These are phyloP conservation scores for Philonicus albiceps DNA, from an alignment of 2,888 invertebrate species.

Conservation along the genomic window DNA sequence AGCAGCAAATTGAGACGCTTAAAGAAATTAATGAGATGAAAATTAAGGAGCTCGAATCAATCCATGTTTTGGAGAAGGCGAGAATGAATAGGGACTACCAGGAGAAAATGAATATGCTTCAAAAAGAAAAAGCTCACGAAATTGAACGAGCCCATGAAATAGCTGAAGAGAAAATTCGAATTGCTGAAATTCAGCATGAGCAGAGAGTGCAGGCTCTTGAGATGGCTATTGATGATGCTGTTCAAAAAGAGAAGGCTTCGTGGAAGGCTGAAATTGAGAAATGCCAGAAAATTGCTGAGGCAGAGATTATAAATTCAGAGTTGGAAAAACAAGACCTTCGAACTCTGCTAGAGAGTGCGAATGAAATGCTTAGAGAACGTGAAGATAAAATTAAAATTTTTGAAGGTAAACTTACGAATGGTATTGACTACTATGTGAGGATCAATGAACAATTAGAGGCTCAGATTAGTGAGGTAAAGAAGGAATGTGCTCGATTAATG, in stretches of 20 bases:
- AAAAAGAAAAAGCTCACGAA: constrained; percentile 51
- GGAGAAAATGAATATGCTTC: constrained; percentile 42
- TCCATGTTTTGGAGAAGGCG: constrained; percentile 46
- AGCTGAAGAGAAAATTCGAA: constrained; percentile 59
- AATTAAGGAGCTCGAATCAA: constrained; percentile 51
- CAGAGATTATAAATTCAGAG: constrained; percentile 66
- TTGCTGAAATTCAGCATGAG: constrained; percentile 61
- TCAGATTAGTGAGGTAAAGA: constrained; percentile 60
- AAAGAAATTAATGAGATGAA: constrained; percentile 51
- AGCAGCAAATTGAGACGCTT: constrained; percentile 47
- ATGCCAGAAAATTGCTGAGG: constrained; percentile 67
- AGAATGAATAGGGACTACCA: constrained; percentile 47
- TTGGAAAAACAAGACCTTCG: constrained; percentile 65
- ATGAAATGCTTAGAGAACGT: constrained; percentile 61
- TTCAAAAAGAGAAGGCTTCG: constrained; percentile 63
- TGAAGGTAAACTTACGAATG: constrained; percentile 60
- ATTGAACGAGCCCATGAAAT: constrained; percentile 60
- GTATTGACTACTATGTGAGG: constrained; percentile 61
- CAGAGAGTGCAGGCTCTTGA: constrained; percentile 64
- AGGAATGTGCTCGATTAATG: constrained; percentile 60
- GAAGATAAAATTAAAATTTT: constrained; percentile 61
- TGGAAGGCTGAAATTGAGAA: constrained; percentile 66
- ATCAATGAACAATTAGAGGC: constrained; percentile 60
- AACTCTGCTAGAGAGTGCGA: constrained; percentile 60
- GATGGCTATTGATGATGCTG: constrained; percentile 60